Evolutionary conservation across 2,888 invertebrate species (phyloP), one percentile per base, ranked within the genome.

Genomic region (Dioctria linearis): DNA sequence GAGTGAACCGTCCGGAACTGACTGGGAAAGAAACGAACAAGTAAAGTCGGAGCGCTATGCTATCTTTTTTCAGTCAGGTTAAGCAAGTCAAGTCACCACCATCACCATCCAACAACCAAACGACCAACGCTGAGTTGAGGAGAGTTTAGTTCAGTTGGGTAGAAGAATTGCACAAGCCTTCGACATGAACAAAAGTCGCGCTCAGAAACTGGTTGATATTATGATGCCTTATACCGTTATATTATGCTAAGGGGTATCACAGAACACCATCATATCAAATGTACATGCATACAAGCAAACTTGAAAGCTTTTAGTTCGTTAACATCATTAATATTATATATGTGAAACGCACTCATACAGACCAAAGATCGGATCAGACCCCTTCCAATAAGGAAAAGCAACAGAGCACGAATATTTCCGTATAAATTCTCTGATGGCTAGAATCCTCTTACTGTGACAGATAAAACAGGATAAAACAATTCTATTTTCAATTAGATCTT

Each of bases 1-100:
- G 79, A 75, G 67, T 79, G 75, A 79, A 81, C 81, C 78, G 79
- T 79, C 79, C 79, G 81, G 81, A 79, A 81, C 81, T 81, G 81
- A 79, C 75, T 81, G 81, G 79, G 59, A 81, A 79, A 75, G 79
- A 81, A 81, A 81, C 81, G 78, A 79, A 25, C 59, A 57, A 37
- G 9, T 3, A 43, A 13, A 66, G 13, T 13, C 6, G 51, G 8
- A 49, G 61, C 61, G 5, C 61, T 8, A 61, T 6, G 59, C 51
- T 39, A 69, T 67, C 67, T 67, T 67, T 67, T 51, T 37, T 49
- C 11, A 13, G 11, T 5, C 9, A 67, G 54, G 54, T 25, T 25
- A 25, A 25, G 25, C 25, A 25, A 25, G 25, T 25, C 25, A 25
- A 25, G 25, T 25, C 25, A 57, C 57, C 9, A 8, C 61, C 40